Conservation (phyloP, 2,888 invertebrate species). For the Tenthredo scrophulariae region DNA sequence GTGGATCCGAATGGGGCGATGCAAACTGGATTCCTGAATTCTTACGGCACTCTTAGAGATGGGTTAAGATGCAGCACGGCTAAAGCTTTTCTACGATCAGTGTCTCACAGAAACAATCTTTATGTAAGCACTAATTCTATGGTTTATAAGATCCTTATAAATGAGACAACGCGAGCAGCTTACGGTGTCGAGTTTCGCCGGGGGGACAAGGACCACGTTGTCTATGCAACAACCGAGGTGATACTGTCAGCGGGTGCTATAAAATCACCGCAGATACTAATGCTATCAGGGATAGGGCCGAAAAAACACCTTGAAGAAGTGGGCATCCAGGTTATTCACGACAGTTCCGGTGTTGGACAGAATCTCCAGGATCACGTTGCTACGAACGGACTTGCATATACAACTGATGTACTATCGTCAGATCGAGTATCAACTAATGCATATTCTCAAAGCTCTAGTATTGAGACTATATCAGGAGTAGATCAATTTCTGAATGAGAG, state of each 20-base stretch:
- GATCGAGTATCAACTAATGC: constrained; percentile 76
- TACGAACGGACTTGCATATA: constrained; percentile 85
- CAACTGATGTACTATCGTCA: constrained; percentile 84
- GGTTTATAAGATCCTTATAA: constrained; percentile 85
- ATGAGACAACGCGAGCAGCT: constrained; percentile 81
- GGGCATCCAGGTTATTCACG: constrained; percentile 82
- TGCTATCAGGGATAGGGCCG: constrained; percentile 92
- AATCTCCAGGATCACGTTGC: constrained; percentile 93
- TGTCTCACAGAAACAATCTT: constrained; percentile 84
- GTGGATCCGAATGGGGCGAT: constrained; percentile 87
- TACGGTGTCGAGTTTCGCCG: constrained; percentile 85
- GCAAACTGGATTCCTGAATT: constrained; percentile 89
- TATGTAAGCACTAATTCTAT: constrained; percentile 86
- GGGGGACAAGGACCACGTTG: constrained; percentile 77
- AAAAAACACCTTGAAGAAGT: constrained; percentile 82
- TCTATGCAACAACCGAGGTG: constrained; percentile 85
- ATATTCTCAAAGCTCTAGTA: constrained; percentile 85
- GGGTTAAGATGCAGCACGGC: constrained; percentile 92
- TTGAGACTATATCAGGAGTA: constrained; percentile 82
- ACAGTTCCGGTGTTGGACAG: constrained; percentile 87
- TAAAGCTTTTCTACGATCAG: constrained; percentile 88
- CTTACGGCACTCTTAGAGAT: constrained; percentile 88
- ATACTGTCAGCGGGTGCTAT: constrained; percentile 92
- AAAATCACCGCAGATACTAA: constrained; percentile 91
- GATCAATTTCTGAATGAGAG: constrained; percentile 82